phyloP scores from a whole-genome alignment of 1,140 invertebrate species.

The Monochamus saltuarius region DNA sequence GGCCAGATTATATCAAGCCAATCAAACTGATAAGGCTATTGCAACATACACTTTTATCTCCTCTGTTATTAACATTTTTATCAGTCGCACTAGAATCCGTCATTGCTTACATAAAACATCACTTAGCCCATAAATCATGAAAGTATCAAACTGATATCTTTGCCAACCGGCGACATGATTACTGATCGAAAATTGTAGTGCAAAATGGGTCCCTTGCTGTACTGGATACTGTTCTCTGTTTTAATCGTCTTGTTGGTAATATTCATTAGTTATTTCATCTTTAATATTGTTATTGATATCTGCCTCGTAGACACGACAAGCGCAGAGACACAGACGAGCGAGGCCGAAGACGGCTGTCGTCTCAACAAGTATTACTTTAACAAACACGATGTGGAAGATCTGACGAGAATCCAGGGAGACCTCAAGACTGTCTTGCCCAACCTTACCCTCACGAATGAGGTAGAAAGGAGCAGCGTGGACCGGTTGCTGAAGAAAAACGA shows the following conservation, averaged over 20 bases:
- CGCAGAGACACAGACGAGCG: not conserved
- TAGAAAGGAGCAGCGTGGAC: not conserved
- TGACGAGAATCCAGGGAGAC: conserved; percentile 21
- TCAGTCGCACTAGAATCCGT: no score
- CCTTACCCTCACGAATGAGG: conserved; percentile 19
- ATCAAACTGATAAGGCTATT: no score
- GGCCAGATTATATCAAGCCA: no score
- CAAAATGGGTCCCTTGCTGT: conserved; percentile 29
- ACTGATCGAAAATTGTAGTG: not conserved
- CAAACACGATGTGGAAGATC: conserved; percentile 28
- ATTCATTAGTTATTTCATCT: conserved; percentile 22
- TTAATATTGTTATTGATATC: conserved; percentile 17
- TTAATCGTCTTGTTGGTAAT: conserved; percentile 25
- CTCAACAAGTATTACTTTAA: conserved; percentile 18
- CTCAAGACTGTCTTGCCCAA: conserved; percentile 10
- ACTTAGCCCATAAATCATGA: no score
- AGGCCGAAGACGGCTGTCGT: not conserved
- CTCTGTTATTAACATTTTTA: no score
- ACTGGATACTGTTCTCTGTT: conserved; percentile 26
- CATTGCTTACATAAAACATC: no score
- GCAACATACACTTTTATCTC: no score
- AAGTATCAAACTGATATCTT: no score
- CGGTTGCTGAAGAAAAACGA: not conserved
- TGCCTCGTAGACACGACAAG: not conserved
- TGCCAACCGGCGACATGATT: no score